phyloP scores from a whole-genome alignment of 2,797 vertebrate species.

The Squalus acanthias region DNA sequence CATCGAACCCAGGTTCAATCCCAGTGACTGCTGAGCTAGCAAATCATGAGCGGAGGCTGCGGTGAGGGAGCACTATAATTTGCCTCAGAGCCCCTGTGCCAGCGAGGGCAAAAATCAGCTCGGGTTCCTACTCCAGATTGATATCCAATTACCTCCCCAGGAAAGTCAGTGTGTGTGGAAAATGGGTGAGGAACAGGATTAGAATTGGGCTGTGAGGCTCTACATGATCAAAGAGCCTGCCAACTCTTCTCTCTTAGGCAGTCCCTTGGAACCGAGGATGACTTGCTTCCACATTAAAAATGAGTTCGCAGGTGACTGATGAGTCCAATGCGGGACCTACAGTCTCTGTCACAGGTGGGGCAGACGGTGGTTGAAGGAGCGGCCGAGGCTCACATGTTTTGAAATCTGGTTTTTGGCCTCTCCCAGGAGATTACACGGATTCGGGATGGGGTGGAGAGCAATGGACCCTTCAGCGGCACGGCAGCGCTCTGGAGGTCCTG shows the following conservation, averaged over 20 bases:
- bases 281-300: too few relatives aligned
- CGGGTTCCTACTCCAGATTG: background rate
- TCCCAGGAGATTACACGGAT: too few relatives aligned
- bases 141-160: background rate
- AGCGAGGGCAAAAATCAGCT: background rate
- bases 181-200: background rate
- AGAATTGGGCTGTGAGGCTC: background rate
- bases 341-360: too few relatives aligned
- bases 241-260: too few relatives aligned
- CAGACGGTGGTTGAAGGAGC: too few relatives aligned
- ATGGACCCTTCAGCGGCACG: too few relatives aligned
- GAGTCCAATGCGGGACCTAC: too few relatives aligned
- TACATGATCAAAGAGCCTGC: too few relatives aligned
- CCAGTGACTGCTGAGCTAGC: background rate
- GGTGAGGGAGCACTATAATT: background rate
- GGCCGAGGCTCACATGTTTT: background rate
- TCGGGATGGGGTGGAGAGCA: too few relatives aligned
- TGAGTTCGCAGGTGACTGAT: too few relatives aligned
- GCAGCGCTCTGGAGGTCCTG: too few relatives aligned
- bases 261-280: too few relatives aligned
- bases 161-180: background rate
- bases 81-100: background rate
- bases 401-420: background rate
- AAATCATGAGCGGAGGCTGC: background rate
- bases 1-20: background rate